These are phyloP conservation scores for Sebastes vulpes DNA, from an alignment of 2,797 vertebrate genomes.

Conservation along the genomic window DNA sequence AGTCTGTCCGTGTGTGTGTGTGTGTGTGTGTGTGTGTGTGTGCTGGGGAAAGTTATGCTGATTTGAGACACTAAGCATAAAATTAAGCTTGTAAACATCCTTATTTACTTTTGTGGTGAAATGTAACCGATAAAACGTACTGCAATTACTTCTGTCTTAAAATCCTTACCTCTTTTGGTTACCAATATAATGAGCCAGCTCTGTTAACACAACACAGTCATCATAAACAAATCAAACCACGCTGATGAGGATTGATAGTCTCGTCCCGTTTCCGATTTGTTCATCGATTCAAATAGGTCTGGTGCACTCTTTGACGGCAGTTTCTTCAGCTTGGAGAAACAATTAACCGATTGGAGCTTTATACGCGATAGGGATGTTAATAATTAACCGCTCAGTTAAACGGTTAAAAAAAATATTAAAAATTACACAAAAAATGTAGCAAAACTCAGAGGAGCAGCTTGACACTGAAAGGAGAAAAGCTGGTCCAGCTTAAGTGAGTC, in stretches of 20 bases:
- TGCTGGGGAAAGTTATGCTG: slow-evolving; percentile 3
- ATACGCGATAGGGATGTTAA: background rate
- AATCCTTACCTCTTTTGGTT: background rate
- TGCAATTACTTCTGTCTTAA: background rate
- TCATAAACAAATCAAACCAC: background rate
- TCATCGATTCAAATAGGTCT: background rate
- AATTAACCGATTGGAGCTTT: background rate
- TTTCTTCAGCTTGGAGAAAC: background rate
- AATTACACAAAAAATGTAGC: too few species aligned
- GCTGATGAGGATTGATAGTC: background rate
- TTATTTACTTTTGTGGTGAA: slow-evolving; percentile 19
- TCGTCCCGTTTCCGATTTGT: background rate
- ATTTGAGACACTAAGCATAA: background rate
- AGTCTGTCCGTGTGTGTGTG: slow-evolving; percentile 1
- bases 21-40: slow-evolving; percentile 3
- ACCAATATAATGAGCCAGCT: background rate
- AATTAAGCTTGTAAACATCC: slow-evolving; percentile 43
- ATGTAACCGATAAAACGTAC: slow-evolving; percentile 1
- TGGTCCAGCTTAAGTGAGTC: too few species aligned
- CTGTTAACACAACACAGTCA: background rate
- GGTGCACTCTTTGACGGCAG: background rate
- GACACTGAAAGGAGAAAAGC: too few species aligned
- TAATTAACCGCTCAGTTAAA: too few species aligned
- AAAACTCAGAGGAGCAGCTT: too few species aligned
- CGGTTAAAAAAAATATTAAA: too few species aligned